A percentile compares a stretch with the other conserved stretches of the same genome.
Evolutionary conservation across 2,797 vertebrate species (phyloP).

Genomic region (Tadarida brasiliensis): DNA sequence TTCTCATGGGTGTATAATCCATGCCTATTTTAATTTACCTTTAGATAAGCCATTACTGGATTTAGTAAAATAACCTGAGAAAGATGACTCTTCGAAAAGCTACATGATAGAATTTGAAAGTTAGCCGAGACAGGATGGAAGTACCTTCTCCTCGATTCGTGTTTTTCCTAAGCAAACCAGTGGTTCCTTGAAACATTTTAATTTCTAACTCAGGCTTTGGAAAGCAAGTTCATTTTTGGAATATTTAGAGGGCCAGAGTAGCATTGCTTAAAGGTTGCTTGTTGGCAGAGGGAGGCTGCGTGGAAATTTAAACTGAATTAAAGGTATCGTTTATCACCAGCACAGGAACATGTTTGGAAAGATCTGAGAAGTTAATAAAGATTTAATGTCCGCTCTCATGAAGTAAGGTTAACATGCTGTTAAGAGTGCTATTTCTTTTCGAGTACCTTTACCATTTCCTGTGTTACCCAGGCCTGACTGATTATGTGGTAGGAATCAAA

Average conservation of each 20-base stretch:
- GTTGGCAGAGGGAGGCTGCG: not conserved
- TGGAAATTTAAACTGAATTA: not conserved
- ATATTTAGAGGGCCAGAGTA: not conserved
- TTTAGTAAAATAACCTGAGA: conserved; percentile 24
- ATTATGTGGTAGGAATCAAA: not conserved
- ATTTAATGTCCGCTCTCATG: not conserved
- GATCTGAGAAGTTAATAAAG: not conserved
- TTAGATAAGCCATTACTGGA: not conserved
- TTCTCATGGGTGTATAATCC: not conserved
- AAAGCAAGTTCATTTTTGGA: not conserved
- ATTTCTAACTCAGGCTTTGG: not conserved
- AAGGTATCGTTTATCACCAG: not conserved
- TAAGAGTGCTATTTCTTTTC: not conserved
- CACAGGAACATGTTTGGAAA: not conserved
- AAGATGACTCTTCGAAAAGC: not conserved
- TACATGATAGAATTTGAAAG: conserved; percentile 2
- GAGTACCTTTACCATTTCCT: not conserved
- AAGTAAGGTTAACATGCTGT: not conserved
- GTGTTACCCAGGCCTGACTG: not conserved
- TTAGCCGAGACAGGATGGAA: not conserved
- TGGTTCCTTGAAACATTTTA: conserved; percentile 23
- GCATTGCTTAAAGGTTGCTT: not conserved
- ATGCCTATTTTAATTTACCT: conserved; percentile 2
- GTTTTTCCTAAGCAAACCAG: not conserved
- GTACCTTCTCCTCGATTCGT: not conserved